Conservation (phyloP, 2,797 vertebrate species). For the Pogonophryne albipinna region DNA sequence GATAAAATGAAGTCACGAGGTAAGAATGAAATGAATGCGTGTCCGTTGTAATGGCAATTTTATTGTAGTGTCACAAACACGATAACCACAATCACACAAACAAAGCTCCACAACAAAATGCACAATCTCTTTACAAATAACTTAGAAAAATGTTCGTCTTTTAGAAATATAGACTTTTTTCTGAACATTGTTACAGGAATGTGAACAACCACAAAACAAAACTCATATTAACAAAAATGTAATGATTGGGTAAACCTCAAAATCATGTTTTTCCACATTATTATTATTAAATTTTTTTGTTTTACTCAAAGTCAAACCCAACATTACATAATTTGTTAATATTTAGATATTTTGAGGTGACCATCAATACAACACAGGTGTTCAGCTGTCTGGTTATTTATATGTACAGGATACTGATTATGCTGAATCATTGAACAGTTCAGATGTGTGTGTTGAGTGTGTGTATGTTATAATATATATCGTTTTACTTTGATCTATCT, state of each 20-base stretch:
- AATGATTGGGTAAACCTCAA: neutral
- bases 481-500: slow-evolving; percentile 4
- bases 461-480: neutral
- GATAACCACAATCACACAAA: slow-evolving; percentile 23
- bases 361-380: neutral
- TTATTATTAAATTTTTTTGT: too few relatives aligned
- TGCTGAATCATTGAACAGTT: slow-evolving; percentile 4
- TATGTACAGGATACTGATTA: slow-evolving; percentile 39
- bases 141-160: slow-evolving; percentile 47
- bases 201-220: slow-evolving; percentile 3
- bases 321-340: neutral
- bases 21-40: fast-evolving
- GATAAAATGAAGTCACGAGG: neutral
- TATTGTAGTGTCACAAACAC: slow-evolving; percentile 31
- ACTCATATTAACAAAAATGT: neutral
- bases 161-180: slow-evolving; percentile 54
- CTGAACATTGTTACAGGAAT: neutral
- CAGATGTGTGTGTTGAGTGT: too few relatives aligned
- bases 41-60: slow-evolving; percentile 19
- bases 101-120: slow-evolving; percentile 29
- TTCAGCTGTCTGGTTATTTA: slow-evolving; percentile 12
- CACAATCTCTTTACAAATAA: slow-evolving; percentile 32
- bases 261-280: too few relatives aligned
- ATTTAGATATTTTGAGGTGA: neutral
- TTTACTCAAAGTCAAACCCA: neutral